A percentile compares a stretch with the other conserved stretches of the same genome.
phyloP scores from a whole-genome alignment of 1,140 invertebrate species.

The Homarus americanus region DNA sequence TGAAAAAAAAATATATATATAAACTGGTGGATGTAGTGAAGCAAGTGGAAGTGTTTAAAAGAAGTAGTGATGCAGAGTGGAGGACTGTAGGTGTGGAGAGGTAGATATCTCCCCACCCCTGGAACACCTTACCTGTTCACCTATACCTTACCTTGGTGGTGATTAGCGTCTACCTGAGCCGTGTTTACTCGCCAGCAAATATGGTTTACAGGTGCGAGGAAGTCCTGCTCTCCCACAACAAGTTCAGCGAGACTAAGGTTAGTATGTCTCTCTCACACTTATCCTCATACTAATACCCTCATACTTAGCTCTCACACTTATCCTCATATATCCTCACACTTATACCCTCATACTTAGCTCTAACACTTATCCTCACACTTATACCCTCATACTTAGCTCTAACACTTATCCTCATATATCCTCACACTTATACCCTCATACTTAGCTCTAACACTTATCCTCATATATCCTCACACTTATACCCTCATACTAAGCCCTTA shows the following conservation, averaged over 20 bases:
- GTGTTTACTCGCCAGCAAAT: slow-evolving; percentile 59
- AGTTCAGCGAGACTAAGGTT: slow-evolving; percentile 65
- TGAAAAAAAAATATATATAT: background rate
- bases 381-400: too few species aligned
- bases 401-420: too few species aligned
- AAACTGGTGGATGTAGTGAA: background rate
- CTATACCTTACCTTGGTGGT: background rate
- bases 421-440: too few species aligned
- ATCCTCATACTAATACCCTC: background rate
- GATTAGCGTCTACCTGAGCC: background rate
- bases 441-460: too few species aligned
- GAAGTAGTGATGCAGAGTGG: background rate
- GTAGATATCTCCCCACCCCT: background rate
- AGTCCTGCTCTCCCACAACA: slow-evolving; percentile 62
- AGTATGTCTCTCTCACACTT: background rate
- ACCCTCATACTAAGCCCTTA: too few species aligned
- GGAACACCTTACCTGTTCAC: background rate
- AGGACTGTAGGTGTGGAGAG: background rate
- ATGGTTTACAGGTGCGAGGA: slow-evolving; percentile 68
- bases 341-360: too few species aligned
- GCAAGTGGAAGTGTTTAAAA: background rate
- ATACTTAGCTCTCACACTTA: too few species aligned
- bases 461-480: too few species aligned
- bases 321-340: too few species aligned
- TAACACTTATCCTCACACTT: too few species aligned